Base-by-base conservation (phyloP, 2,888 invertebrate species). In the Dichetophora obliterata region DNA sequence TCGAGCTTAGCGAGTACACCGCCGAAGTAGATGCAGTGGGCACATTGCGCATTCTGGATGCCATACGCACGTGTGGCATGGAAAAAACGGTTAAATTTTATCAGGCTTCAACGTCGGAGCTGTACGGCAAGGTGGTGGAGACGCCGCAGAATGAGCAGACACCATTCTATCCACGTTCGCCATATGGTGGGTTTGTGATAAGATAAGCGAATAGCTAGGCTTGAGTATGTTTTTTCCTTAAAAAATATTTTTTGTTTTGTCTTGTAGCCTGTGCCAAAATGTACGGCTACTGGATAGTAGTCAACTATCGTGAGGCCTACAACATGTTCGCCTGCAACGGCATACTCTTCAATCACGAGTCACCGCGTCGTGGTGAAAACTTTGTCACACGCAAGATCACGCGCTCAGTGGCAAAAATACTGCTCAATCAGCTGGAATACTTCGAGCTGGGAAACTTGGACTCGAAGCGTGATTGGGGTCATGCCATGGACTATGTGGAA, bases 321-420 rank as follows among this genome's bases (percentile, higher is more conserved):
- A 92, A 93, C 72, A 97, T 98, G 94, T 98, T 94, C 89, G 97
- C 98, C 0, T 97, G 97, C 86, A 98, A 98, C 89, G 98, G 98
- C 0, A 95, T 98, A 78, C 91, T 98, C 5, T 98, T 98, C 89
- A 98, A 98, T 90, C 98, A 98, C 87, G 98, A 98, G 90, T 96
- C 96, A 83, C 98, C 98, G 0, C 91, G 98, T 72, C 91, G 98
- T 81, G 98, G 99, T 14, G 99, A 99, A 90, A 99, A 96, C 86
- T 99, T 99, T 90, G 99, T 99, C 8, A 99, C 99, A 0, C 92
- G 99, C 81, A 99, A 99, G 91, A 97, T 99, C 80, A 99, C 99
- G 0, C 92, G 99, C 54, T 97, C 96, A 1, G 98, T 99, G 27
- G 98, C 99, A 9, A 99, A 99, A 91, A 99, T 99, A 83, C 92